Conservation (phyloP, 2,797 vertebrate species). For the Darevskia nairensis region DNA sequence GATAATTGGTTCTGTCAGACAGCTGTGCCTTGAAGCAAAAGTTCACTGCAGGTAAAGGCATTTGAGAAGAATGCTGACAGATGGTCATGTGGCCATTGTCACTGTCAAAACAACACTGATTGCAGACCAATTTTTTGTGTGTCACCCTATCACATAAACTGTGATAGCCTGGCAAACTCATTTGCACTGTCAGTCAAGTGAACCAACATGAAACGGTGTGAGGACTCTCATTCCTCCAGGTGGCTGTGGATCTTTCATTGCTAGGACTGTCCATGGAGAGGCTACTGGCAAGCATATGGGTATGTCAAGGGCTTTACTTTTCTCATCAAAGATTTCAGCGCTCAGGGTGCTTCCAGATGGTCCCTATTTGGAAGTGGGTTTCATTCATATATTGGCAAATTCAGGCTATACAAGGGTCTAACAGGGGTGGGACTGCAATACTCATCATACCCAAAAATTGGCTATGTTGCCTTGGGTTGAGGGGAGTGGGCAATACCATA, state of each 20-base stretch:
- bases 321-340: too few species aligned
- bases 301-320: too few species aligned
- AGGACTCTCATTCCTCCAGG: background rate
- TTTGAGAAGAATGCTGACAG: conserved; percentile 5
- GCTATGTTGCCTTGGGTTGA: too few species aligned
- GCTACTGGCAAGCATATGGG: background rate
- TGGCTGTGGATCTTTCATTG: background rate
- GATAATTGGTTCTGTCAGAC: conserved; percentile 20
- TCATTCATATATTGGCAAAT: too few species aligned
- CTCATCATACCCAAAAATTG: too few species aligned
- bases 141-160: background rate
- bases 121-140: background rate
- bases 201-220: background rate
- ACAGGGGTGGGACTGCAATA: too few species aligned
- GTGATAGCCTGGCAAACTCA: background rate
- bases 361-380: too few species aligned
- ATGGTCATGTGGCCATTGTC: background rate
- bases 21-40: conserved; percentile 28
- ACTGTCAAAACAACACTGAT: conserved; percentile 28
- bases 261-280: background rate
- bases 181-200: background rate
- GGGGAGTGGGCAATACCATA: too few species aligned
- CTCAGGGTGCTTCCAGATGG: too few species aligned
- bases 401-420: too few species aligned
- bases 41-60: conserved; percentile 19